Conservation (phyloP, 2,113 vertebrate genomes). For the Takifugu bimaculatus region DNA sequence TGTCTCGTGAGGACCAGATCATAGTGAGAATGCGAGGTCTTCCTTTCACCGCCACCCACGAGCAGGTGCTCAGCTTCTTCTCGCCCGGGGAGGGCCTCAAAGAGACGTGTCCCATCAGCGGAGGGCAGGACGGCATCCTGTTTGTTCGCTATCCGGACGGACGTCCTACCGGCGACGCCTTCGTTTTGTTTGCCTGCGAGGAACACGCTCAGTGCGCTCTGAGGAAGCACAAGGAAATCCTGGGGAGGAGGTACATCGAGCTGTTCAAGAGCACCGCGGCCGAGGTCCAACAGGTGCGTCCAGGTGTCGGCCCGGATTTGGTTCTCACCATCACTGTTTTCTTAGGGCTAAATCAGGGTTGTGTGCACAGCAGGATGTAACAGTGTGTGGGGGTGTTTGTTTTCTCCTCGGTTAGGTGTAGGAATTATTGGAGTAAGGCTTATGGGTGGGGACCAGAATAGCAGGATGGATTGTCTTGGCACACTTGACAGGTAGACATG, state of each 20-base stretch:
- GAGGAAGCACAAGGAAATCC: constrained; percentile 93
- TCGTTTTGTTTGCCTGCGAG: constrained; percentile 93
- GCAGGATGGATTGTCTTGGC: background rate
- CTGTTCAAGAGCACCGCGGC: constrained; percentile 96
- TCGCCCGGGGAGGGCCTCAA: constrained; percentile 50
- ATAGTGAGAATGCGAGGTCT: constrained; percentile 93
- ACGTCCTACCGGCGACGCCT: constrained; percentile 93
- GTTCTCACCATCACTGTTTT: background rate
- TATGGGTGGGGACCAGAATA: constrained; percentile 29
- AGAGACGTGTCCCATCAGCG: constrained; percentile 83
- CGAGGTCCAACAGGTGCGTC: constrained; percentile 90
- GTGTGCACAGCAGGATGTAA: background rate
- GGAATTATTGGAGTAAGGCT: constrained; percentile 17
- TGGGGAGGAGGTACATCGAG: constrained; percentile 96
- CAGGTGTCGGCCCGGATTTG: background rate
- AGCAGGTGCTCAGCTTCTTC: constrained; percentile 89
- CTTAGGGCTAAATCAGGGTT: constrained; percentile 3
- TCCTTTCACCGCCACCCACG: constrained; percentile 88
- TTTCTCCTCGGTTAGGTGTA: constrained; percentile 14
- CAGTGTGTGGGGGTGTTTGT: constrained; percentile 24
- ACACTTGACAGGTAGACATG: background rate
- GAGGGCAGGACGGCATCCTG: constrained; percentile 81
- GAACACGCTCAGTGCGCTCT: constrained; percentile 91
- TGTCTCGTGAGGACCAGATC: constrained; percentile 91
- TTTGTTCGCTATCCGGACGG: constrained; percentile 95